A percentile compares a stretch with the other conserved stretches of the same genome.
phyloP scores from a whole-genome alignment of 2,888 invertebrate genomes.

The Drosophila mercatorum region DNA sequence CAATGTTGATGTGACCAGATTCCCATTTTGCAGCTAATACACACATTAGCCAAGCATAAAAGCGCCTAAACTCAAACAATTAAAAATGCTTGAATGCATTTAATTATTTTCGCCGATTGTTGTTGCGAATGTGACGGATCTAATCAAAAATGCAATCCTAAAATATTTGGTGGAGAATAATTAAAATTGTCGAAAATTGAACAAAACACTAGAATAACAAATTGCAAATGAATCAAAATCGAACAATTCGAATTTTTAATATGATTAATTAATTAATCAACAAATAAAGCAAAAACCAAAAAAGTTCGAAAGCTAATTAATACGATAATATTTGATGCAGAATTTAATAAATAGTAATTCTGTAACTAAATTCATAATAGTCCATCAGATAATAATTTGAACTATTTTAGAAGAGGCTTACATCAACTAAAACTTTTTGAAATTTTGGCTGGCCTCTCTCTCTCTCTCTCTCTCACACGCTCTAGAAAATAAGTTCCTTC shows the following conservation, averaged over 20 bases:
- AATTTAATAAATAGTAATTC: neutral
- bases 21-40: neutral
- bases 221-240: constrained; percentile 42
- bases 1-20: constrained; percentile 34
- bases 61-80: constrained; percentile 69
- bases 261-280: constrained; percentile 68
- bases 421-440: too few relatives aligned
- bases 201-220: constrained; percentile 29
- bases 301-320: constrained; percentile 38
- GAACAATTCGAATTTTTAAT: constrained; percentile 52
- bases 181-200: constrained; percentile 67
- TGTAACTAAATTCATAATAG: neutral
- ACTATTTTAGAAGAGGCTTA: neutral
- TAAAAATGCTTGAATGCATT: constrained; percentile 80
- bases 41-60: constrained; percentile 53
- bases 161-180: constrained; percentile 67
- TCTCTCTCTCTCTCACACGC: too few relatives aligned
- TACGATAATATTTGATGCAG: constrained; percentile 47
- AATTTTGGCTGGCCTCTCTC: too few relatives aligned
- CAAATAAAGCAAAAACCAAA: constrained; percentile 11
- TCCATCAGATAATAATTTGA: too few relatives aligned
- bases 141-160: constrained; percentile 73
- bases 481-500: neutral
- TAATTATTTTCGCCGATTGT: constrained; percentile 73
- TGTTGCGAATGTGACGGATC: constrained; percentile 58